Conservation (phyloP, 1,140 invertebrate genomes). For the Argopecten irradians region DNA sequence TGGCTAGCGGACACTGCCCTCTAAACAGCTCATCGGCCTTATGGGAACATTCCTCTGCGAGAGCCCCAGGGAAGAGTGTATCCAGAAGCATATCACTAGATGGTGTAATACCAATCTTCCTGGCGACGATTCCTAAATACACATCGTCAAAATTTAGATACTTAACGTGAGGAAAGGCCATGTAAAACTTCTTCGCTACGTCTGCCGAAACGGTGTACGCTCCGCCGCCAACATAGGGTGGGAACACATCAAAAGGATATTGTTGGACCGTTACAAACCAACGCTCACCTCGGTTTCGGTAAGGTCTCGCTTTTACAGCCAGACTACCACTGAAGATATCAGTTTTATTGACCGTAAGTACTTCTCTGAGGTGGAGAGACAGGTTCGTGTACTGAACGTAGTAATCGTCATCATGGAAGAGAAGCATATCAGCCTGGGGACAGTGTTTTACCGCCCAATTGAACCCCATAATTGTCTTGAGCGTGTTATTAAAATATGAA, state of each 20-base stretch:
- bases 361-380: conserved; percentile 3
- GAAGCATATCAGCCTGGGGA: conserved; percentile 36
- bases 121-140: conserved; percentile 44
- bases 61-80: not conserved
- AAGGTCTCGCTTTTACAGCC: conserved; percentile 17
- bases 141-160: conserved; percentile 44
- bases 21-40: not conserved
- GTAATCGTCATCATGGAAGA: conserved; percentile 59
- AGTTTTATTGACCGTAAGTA: not conserved
- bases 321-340: conserved; percentile 9
- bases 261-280: conserved; percentile 67
- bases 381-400: conserved; percentile 54
- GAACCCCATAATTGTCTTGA: conserved; percentile 59
- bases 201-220: conserved; percentile 52
- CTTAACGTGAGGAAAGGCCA: conserved; percentile 31
- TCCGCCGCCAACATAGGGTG: conserved; percentile 69
- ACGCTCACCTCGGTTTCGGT: conserved; percentile 36
- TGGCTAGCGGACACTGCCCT: not conserved
- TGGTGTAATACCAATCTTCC: not conserved
- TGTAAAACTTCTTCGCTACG: conserved; percentile 25
- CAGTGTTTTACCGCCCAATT: conserved; percentile 55
- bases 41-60: not conserved
- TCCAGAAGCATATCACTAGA: not conserved
- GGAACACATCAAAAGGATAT: conserved; percentile 67
- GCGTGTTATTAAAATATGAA: conserved; percentile 52